These are phyloP conservation scores for Laodelphax striatellus DNA, from an alignment of 1,140 invertebrate genomes.

Conservation along the genomic window DNA sequence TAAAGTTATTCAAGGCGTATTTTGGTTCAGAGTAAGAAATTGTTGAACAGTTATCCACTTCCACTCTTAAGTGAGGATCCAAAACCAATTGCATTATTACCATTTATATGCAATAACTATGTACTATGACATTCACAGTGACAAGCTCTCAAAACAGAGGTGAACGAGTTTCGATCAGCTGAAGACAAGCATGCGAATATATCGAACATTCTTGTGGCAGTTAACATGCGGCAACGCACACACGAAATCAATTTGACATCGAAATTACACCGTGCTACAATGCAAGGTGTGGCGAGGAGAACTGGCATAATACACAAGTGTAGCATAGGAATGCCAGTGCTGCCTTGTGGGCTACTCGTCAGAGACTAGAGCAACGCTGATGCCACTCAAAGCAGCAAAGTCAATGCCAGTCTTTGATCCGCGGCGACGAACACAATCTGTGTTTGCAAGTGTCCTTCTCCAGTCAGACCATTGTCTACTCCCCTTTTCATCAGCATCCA, in stretches of 20 bases:
- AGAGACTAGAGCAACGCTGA: slow-evolving; percentile 8
- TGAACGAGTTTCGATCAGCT: not conserved
- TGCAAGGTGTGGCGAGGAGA: not conserved
- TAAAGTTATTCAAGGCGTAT: no score
- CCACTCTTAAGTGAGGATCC: no score
- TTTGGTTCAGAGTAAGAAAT: no score
- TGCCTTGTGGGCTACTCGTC: slow-evolving; percentile 2
- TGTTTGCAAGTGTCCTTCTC: no score
- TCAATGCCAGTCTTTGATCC: slow-evolving; percentile 1
- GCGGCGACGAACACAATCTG: not conserved
- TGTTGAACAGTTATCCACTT: no score
- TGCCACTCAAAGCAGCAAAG: slow-evolving; percentile 9
- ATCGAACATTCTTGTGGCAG: no score
- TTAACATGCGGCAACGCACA: not conserved
- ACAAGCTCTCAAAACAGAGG: not conserved
- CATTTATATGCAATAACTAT: no score
- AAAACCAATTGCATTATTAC: no score
- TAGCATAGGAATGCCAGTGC: not conserved
- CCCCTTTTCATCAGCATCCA: no score
- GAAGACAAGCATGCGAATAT: not conserved
- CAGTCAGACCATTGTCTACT: no score
- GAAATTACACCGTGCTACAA: not conserved
- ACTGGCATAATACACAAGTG: not conserved
- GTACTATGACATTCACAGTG: no score
- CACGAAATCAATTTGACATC: not conserved